Percentiles rank a stretch among this genome's conserved stretches.
These are phyloP conservation scores for Heliconius eleuchia DNA, from an alignment of 1,140 invertebrate species.

Conservation along the genomic window DNA sequence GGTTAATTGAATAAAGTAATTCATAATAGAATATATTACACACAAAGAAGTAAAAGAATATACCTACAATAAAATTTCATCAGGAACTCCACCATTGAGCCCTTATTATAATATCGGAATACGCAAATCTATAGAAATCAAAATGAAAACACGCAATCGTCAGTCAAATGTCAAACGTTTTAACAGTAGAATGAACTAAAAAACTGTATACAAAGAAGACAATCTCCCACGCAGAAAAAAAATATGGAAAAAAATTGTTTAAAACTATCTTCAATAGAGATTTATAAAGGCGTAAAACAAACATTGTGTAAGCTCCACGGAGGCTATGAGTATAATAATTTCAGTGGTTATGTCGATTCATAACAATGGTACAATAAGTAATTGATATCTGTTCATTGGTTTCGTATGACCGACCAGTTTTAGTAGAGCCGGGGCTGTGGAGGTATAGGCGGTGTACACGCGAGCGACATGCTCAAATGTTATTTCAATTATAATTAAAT, in stretches of 20 bases:
- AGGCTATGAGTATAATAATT: conserved; percentile 10
- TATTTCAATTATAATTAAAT: too few species aligned
- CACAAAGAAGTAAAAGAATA: neutral
- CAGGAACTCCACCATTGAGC: neutral
- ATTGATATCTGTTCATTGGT: conserved; percentile 66
- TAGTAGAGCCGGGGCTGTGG: conserved; percentile 21
- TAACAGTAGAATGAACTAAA: conserved; percentile 44
- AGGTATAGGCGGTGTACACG: neutral
- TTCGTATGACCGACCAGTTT: conserved; percentile 54
- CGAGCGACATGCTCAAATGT: too few species aligned
- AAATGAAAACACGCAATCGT: conserved; percentile 37
- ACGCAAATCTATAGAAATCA: conserved; percentile 33
- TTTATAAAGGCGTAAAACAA: conserved; percentile 33
- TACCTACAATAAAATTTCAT: neutral
- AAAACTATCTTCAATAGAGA: conserved; percentile 22
- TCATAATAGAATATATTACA: neutral
- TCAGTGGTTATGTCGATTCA: conserved; percentile 14
- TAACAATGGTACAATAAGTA: conserved; percentile 61
- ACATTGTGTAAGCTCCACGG: conserved; percentile 14
- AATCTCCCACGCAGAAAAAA: conserved; percentile 56
- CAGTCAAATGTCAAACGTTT: conserved; percentile 52
- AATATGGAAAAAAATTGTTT: neutral
- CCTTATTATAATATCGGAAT: conserved; percentile 3
- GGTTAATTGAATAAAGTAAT: neutral
- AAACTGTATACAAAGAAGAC: conserved; percentile 49